phyloP scores from a whole-genome alignment of 2,888 invertebrate genomes.

The Pharmacophagus antenor region DNA sequence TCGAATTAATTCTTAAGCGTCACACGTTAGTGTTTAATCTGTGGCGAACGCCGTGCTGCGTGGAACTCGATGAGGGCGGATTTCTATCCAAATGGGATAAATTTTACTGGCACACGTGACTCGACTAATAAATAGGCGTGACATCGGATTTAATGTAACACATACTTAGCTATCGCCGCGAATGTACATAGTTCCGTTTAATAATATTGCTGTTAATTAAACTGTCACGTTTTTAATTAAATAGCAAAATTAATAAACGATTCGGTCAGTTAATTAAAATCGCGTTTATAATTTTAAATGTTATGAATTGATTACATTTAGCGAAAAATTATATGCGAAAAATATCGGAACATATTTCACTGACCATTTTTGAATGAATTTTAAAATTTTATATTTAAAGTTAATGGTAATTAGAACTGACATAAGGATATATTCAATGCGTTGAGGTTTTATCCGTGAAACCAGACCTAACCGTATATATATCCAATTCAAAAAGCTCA shows the following conservation, averaged over 20 bases:
- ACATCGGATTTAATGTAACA: slow-evolving; percentile 30
- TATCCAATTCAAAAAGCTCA: too few relatives aligned
- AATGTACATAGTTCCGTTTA: slow-evolving; percentile 4
- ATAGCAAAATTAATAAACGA: background rate
- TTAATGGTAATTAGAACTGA: too few relatives aligned
- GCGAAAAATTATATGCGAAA: background rate
- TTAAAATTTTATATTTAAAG: too few relatives aligned
- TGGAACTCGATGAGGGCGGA: slow-evolving; percentile 34
- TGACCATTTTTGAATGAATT: too few relatives aligned
- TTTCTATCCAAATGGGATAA: slow-evolving; percentile 50
- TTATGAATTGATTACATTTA: background rate
- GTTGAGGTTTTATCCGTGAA: too few relatives aligned
- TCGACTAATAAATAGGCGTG: slow-evolving; percentile 53
- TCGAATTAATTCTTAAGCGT: slow-evolving; percentile 32
- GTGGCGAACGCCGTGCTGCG: slow-evolving; percentile 35
- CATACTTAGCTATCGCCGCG: slow-evolving; percentile 7
- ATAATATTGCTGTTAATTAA: slow-evolving; percentile 9
- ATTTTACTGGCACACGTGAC: slow-evolving; percentile 57
- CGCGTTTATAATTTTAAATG: background rate
- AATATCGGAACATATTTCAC: background rate
- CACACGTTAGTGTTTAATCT: slow-evolving; percentile 35
- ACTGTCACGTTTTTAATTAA: slow-evolving; percentile 2
- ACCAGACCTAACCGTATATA: too few relatives aligned
- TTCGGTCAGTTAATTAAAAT: background rate
- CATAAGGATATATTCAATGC: too few relatives aligned